Evolutionary conservation across 2,113 vertebrate species (phyloP), one percentile per base, ranked within the genome.

Genomic region (Thamnaconus septentrionalis): DNA sequence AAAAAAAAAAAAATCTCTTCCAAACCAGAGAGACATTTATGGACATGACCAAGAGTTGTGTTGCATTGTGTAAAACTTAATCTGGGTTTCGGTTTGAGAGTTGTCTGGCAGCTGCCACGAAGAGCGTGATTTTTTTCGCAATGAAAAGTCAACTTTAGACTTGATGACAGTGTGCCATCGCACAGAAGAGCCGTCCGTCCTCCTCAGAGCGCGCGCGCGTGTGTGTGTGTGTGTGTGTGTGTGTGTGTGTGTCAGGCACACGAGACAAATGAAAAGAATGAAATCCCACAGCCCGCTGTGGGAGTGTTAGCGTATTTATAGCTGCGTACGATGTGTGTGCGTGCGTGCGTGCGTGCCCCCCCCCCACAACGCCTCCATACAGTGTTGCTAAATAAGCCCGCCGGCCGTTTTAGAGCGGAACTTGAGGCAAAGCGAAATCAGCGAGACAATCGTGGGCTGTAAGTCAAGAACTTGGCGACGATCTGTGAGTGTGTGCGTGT

Each of bases 11-110:
- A 42, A 6, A 42, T 7, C 10, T 4, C 42, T 8, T 7, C 41
- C 53, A 66, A 66, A 52, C 51, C 56, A 18, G 46, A 53, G 53
- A 18, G 8, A 47, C 41, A 11, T 9, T 12, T 53, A 65, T 45
- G 44, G 41, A 46, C 48, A n/a, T 9, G n/a, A 12, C 10, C 12
- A 62, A 53, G 50, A 43, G 68, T 53, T 75, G 44, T 59, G 62
- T 56, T 61, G 71, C 66, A 81, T 80, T 76, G 83, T 81, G 64
- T 73, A 69, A 79, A 80, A 78, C 39, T 3, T 62, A 78, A 73
- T 77, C 66, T 64, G 60, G 56, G 69, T 64, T 58, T 76, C 76
- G 58, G 71, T 84, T 85, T 88, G 66, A 85, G 81, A 75, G 9
- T 40, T 39, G 50, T 8, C 74, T 64, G 53, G 53, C n/a, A 39